phyloP scores from a whole-genome alignment of 53 echinoderm and acorn worm genomes.

The Paelopatides confundens region DNA sequence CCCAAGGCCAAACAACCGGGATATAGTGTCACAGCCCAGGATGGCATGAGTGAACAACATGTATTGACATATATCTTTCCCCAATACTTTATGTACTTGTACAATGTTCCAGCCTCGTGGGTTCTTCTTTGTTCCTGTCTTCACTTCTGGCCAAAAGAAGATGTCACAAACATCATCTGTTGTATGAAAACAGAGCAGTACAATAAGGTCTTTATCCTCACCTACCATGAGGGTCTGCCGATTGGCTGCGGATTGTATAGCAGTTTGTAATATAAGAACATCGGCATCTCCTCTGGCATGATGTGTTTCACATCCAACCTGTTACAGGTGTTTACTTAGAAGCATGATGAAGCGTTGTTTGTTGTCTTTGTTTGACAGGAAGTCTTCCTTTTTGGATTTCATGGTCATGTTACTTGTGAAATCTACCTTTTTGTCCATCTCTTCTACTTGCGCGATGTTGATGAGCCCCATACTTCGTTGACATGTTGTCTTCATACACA shows the following conservation, averaged over 20 bases:
- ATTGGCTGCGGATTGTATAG: conserved; percentile 33
- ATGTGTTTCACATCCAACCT: conserved; percentile 23
- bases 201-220: conserved; percentile 61
- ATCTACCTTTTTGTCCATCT: conserved; percentile 40
- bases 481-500: conserved; percentile 14
- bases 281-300: conserved; percentile 66
- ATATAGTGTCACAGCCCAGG: conserved; percentile 70
- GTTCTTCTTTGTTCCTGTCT: conserved; percentile 20
- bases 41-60: conserved; percentile 64
- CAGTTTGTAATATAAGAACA: conserved; percentile 57
- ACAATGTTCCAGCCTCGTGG: conserved; percentile 39
- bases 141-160: conserved; percentile 18
- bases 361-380: conserved; percentile 46
- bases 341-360: conserved; percentile 46
- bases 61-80: conserved; percentile 34
- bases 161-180: neutral
- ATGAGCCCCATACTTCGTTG: conserved; percentile 18
- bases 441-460: neutral
- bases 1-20: conserved; percentile 53
- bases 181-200: conserved; percentile 38
- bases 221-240: conserved; percentile 45
- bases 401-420: neutral
- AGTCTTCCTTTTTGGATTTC: conserved; percentile 31
- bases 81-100: conserved; percentile 10
- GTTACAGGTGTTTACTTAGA: conserved; percentile 44